Evolutionary conservation across 2,797 vertebrate species (phyloP), one percentile per base, ranked within the genome.

Genomic region (Bryconaethiops microstoma): DNA sequence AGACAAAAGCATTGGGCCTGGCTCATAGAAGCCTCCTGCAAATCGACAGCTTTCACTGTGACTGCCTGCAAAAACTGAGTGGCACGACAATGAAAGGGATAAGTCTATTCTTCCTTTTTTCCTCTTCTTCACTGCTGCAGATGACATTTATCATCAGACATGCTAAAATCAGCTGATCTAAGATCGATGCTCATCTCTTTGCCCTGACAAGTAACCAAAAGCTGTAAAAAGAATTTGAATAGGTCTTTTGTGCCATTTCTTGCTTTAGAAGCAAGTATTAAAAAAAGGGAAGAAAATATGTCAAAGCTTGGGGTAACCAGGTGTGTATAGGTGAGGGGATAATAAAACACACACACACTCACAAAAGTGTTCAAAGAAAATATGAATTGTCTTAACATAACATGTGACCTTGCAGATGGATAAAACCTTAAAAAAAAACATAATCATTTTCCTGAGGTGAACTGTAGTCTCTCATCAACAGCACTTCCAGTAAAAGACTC

Each of bases 21-120:
- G 81, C 82, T 84, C 68, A 74, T 71, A 77, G 67, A 81, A 83
- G 62, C 72, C 84, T 88, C 72, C 52, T 74, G 78, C 88, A 87
- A 89, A 82, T 86, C 78, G 89, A 83, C 80, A 17, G 77, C 67
- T 74, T 71, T 86, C 87, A 85, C 79, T 7, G 8, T 86, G 82
- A 81, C 76, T 87, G 86, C 86, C 77, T 84, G 85, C 85, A 82
- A 42, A 81, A 79, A 74, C 81, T 84, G 81, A 82, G 65, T 76
- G 55, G 81, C 81, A 80, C 64, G 17, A 63, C 82, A 81, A 83
- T 84, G 83, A 67, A 81, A 79, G 79, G 68, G 82, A 87, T 76
- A 75, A 77, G 82, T 77, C 82, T 81, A 85, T 76, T 79, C 64
- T 8, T 83, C 74, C 67, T 84, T 35, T 35, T 35, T 35, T 35